These are phyloP conservation scores for Latrodectus elegans DNA, from an alignment of 2,888 invertebrate genomes.

Conservation along the genomic window DNA sequence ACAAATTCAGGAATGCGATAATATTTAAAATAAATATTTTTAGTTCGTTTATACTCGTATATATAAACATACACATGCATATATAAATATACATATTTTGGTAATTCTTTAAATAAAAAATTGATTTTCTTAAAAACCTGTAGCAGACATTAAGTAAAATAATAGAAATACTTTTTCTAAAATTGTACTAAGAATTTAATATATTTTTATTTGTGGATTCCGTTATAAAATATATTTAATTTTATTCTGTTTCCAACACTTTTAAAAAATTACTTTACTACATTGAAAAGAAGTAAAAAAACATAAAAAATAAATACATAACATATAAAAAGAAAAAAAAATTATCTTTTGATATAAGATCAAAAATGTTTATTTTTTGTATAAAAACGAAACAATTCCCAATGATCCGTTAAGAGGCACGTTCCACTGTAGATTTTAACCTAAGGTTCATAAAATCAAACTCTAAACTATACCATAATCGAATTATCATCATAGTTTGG, in stretches of 20 bases:
- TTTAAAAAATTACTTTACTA: neutral
- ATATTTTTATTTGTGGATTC: too few species aligned
- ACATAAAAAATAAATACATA: neutral
- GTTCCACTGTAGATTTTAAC: conserved; percentile 31
- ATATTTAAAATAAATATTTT: too few species aligned
- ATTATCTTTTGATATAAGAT: conserved; percentile 3
- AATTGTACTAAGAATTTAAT: too few species aligned
- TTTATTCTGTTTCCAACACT: neutral
- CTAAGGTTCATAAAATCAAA: conserved; percentile 41
- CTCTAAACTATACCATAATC: conserved; percentile 23
- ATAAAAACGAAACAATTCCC: conserved; percentile 13
- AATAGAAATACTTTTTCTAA: too few species aligned
- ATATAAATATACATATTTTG: too few species aligned
- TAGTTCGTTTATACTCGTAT: too few species aligned
- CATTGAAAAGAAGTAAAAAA: neutral
- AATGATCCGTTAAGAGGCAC: conserved; percentile 18
- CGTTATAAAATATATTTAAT: too few species aligned
- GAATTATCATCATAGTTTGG: conserved; percentile 45
- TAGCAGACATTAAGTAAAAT: too few species aligned
- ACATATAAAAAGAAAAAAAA: neutral
- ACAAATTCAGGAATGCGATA: too few species aligned
- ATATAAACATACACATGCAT: too few species aligned
- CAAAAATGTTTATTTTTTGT: neutral
- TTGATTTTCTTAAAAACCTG: too few species aligned
- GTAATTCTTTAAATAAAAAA: too few species aligned